phyloP scores from a whole-genome alignment of 2,888 invertebrate genomes.

The Carcina quercana region DNA sequence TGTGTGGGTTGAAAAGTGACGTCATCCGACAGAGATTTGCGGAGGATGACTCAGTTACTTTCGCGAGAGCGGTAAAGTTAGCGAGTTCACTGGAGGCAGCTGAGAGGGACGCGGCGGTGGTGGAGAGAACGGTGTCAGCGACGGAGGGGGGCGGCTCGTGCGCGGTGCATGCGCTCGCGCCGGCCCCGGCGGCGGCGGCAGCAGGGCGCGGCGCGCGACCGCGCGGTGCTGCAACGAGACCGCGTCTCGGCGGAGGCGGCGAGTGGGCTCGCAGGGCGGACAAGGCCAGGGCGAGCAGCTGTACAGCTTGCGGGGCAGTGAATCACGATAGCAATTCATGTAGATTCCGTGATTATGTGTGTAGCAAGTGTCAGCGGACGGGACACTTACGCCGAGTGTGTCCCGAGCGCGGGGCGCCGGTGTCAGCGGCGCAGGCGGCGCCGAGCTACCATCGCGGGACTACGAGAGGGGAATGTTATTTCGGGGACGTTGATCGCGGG shows the following conservation, averaged over 20 bases:
- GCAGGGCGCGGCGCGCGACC: not conserved
- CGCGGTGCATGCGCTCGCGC: too few relatives aligned
- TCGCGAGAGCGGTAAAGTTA: not conserved
- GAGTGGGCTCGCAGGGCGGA: not conserved
- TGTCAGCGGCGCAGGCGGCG: not conserved
- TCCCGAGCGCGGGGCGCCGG: not conserved
- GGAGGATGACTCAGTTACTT: not conserved
- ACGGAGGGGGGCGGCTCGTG: not conserved
- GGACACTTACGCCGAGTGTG: not conserved
- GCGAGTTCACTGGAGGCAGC: conserved; percentile 3
- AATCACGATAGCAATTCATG: not conserved
- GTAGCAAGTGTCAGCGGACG: not conserved
- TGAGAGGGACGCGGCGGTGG: not conserved
- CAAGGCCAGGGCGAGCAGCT: not conserved
- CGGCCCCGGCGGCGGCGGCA: not conserved
- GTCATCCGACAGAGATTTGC: not conserved
- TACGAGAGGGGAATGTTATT: not conserved
- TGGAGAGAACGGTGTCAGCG: not conserved
- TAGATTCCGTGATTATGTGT: not conserved
- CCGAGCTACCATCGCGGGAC: not conserved
- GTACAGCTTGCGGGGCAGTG: not conserved
- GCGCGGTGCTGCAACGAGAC: not conserved
- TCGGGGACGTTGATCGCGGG: not conserved
- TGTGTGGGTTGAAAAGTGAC: not conserved
- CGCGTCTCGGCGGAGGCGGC: not conserved